phyloP scores from a whole-genome alignment of 2,888 invertebrate genomes.

The Plebejus argus region DNA sequence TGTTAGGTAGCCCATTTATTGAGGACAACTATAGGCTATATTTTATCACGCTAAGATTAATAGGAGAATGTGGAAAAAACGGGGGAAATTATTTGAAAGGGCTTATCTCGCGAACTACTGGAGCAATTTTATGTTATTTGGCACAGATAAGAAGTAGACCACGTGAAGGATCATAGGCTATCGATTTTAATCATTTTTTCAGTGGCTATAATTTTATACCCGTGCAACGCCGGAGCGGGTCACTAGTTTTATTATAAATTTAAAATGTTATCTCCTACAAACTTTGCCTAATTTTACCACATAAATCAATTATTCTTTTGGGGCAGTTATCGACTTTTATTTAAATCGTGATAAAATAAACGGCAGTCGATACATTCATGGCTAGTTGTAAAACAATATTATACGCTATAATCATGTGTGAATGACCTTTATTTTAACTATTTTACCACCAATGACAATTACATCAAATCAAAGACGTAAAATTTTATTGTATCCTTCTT shows the following conservation, averaged over 20 bases:
- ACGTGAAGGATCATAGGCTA: no score
- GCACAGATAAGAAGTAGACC: no score
- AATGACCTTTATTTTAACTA: constrained; percentile 76
- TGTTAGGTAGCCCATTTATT: no score
- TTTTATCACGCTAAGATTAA: no score
- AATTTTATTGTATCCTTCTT: neutral
- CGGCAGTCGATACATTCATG: constrained; percentile 80
- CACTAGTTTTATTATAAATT: neutral
- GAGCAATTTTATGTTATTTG: no score
- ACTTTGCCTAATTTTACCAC: constrained; percentile 50
- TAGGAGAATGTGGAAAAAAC: no score
- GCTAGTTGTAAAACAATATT: constrained; percentile 75
- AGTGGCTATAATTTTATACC: no score
- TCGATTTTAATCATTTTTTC: no score
- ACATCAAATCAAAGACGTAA: neutral
- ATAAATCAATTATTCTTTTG: constrained; percentile 78
- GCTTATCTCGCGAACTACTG: no score
- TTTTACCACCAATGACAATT: constrained; percentile 68
- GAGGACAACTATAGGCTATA: no score
- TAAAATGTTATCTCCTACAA: neutral
- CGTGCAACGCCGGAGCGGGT: no score
- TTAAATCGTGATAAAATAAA: constrained; percentile 80
- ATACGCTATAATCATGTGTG: constrained; percentile 66
- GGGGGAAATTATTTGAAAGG: no score
- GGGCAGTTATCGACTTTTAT: constrained; percentile 78